Base-by-base conservation (phyloP, 1,140 invertebrate genomes). In the Aphaenogaster ashmeadi region DNA sequence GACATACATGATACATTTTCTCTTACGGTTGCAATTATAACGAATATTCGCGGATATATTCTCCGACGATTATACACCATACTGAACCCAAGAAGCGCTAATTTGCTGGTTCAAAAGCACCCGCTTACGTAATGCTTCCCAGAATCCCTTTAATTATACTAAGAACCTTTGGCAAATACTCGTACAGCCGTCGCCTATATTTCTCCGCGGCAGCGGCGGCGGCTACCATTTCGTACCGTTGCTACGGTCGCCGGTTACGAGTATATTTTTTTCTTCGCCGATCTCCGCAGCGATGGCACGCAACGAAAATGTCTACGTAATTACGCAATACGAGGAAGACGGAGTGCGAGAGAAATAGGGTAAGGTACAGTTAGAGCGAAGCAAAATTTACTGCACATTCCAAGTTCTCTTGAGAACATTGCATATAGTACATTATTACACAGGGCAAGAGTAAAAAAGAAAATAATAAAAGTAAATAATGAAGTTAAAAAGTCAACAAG, bases 271-370 rank as follows among this genome's bases (percentile, higher is more conserved):
- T 90, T 71, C 21, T 18, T 52, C 27, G 38, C 78, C 38, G 67
- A 84, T 60, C 38, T 71, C 4, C 27, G 60, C n/a, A 13, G 21
- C 44, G 52, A 83, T 77, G 79, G 67, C 88, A 78, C 72, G 78
- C 72, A 83, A 84, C 72, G 64, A 90, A 89, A 87, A 72, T 72
- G 86, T 85, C 66, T 78, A 47, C 60, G 66, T 85, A 90, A 90
- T 90, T 90, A 90, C 50, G 74, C 74, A 38, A 84, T 74, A 74
- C n/a, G 54, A 83, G 41, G 67, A 84, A 84, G 54, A 47, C 13
- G 27, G 33, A 58, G 60, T 41, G 21, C 60, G 33, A 86, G 58
- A 84, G 54, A 62, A 83, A 83, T 83, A 74, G 41, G 69, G 27
- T 60, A 47, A 60, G 11, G 13, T 74, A 84, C 80, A 60, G 80